Evolutionary conservation across 2,797 vertebrate species (phyloP), one percentile per base, ranked within the genome.

Genomic region (Sebastes hubbsi): DNA sequence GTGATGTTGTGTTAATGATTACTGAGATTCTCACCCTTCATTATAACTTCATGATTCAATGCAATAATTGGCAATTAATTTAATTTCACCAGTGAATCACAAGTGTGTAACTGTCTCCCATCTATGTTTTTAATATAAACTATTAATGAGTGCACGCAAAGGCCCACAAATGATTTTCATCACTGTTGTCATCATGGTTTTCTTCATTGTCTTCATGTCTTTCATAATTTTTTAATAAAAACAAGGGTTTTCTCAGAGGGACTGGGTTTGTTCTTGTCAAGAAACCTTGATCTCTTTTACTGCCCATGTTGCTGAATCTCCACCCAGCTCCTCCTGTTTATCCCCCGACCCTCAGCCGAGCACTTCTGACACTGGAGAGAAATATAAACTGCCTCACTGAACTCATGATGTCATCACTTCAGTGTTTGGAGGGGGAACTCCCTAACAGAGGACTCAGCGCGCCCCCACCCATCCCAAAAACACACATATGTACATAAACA

Each of bases 391-490:
- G 74, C 87, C 90, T 86, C 82, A 52, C 82, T 89, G 80, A 88
- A 88, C 77, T 75, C 80, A 91, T 95, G 91, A 95, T 91, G 92
- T 94, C 94, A 95, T 94, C 87, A 82, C 90, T 90, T 91, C 80
- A 91, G 90, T 82, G 90, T 92, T 91, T 91, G 84, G 75, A 88
- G 42, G 84, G 94, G 94, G 92, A 95, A 95, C 94, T 94, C 94
- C 93, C 94, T 91, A 88, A 89, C 80, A 82, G 88, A 90, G 82
- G 83, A 75, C 87, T 91, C 75, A 79, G 85, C 6, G 46, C 34
- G 24, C 85, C 85, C 84, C 88, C 89, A 83, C 87, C 91, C 91
- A 91, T 67, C 72, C 78, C 70, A 80, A 75, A 89, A 74, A 87
- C 78, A 83, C 84, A 87, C 75, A 65, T 38, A 67, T 74, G 24